Percentiles rank a stretch among this genome's conserved stretches.
These are phyloP conservation scores for Apotomis betuletana DNA, from an alignment of 2,888 invertebrate genomes.

Conservation along the genomic window DNA sequence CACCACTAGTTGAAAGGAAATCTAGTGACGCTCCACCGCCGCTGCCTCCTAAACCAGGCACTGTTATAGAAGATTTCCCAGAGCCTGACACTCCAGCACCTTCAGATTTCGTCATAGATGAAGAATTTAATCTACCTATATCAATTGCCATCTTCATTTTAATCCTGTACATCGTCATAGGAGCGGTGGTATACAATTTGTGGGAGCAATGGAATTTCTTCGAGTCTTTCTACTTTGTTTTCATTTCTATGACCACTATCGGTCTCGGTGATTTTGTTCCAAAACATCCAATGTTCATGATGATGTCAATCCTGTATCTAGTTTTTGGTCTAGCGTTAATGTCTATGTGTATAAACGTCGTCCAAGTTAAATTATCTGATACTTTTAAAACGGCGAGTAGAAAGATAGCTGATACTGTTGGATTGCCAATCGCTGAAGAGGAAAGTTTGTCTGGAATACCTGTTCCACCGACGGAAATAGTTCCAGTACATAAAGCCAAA, in stretches of 20 bases:
- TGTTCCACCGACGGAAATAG: slow-evolving; percentile 67
- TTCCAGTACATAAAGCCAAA: slow-evolving; percentile 71
- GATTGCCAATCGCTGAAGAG: slow-evolving; percentile 88
- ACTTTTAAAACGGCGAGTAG: slow-evolving; percentile 93
- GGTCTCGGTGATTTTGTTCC: slow-evolving; percentile 98
- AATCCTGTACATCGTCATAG: slow-evolving; percentile 92
- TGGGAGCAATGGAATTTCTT: slow-evolving; percentile 96
- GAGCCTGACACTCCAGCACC: slow-evolving; percentile 91
- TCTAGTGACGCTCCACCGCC: slow-evolving; percentile 74
- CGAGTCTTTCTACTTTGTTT: slow-evolving; percentile 98
- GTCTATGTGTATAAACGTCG: slow-evolving; percentile 98
- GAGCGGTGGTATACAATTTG: slow-evolving; percentile 90
- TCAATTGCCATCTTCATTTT: slow-evolving; percentile 93
- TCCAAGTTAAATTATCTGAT: slow-evolving; percentile 91
- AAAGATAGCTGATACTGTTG: slow-evolving; percentile 93
- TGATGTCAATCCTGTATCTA: slow-evolving; percentile 95
- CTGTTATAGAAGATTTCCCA: slow-evolving; percentile 69
- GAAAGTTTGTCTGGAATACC: slow-evolving; percentile 79
- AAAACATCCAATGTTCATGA: slow-evolving; percentile 93
- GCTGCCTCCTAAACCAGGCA: slow-evolving; percentile 72
- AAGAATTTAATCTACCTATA: slow-evolving; percentile 97
- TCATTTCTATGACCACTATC: slow-evolving; percentile 98
- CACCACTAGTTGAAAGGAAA: slow-evolving; percentile 61
- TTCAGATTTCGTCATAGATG: slow-evolving; percentile 91
- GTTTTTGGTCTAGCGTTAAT: slow-evolving; percentile 97